phyloP scores from a whole-genome alignment of 2,797 vertebrate genomes.

The Geotrypetes seraphini region DNA sequence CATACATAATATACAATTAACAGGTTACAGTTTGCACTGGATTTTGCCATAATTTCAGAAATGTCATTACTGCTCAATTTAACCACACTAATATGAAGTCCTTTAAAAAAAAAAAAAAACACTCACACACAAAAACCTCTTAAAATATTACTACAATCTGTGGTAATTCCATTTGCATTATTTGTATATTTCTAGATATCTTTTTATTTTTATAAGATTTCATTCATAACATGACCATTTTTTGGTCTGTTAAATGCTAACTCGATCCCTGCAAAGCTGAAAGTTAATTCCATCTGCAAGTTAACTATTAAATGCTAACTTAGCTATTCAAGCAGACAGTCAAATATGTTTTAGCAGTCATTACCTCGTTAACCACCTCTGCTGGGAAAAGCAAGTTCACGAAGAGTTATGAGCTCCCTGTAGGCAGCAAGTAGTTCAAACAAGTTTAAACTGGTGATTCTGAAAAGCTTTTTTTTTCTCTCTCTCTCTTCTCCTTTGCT shows the following conservation, averaged over 20 bases:
- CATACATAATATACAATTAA: no score
- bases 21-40: no score
- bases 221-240: no score
- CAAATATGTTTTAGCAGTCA: constrained; percentile 7
- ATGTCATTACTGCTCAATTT: no score
- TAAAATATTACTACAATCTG: no score
- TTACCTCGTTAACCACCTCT: constrained; percentile 17
- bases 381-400: constrained; percentile 36
- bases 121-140: no score
- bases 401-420: constrained; percentile 20
- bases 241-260: background rate
- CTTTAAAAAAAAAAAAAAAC: no score
- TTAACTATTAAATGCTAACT: constrained; percentile 3
- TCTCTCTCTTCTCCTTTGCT: constrained; percentile 40
- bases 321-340: background rate
- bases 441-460: constrained; percentile 36
- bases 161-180: no score
- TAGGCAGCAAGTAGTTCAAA: constrained; percentile 17
- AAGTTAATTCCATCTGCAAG: constrained; percentile 5
- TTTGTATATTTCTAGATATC: no score
- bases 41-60: no score
- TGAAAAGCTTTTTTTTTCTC: constrained; percentile 14
- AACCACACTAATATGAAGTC: no score
- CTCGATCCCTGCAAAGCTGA: constrained; percentile 1
- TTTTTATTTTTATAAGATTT: no score